A percentile compares a stretch with the other conserved stretches of the same genome.
Conservation (phyloP, 2,113 vertebrate genomes). For the Gymnobelideus leadbeateri region DNA sequence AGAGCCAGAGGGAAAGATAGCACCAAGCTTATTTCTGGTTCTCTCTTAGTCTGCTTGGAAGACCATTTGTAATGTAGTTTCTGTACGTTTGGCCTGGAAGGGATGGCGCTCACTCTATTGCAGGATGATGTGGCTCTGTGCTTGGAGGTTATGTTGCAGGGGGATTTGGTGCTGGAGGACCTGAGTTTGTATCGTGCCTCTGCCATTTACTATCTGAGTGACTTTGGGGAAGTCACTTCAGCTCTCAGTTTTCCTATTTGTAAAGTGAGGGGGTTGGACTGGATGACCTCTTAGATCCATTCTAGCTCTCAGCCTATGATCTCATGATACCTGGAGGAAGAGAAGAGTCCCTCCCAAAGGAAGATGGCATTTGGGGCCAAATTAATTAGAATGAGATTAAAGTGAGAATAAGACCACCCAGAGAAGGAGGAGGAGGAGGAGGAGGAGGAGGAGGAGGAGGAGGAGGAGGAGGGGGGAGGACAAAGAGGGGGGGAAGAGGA, state of each 20-base stretch:
- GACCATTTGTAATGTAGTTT: background rate
- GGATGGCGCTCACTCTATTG: background rate
- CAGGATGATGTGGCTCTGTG: constrained; percentile 19
- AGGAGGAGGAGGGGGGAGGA: background rate
- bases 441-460: background rate
- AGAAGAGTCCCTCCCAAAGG: constrained; percentile 24
- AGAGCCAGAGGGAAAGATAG: background rate
- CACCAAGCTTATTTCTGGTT: background rate
- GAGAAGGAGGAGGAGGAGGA: background rate
- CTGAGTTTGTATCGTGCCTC: background rate
- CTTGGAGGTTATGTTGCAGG: constrained; percentile 7
- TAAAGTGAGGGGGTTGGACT: background rate
- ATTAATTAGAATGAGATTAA: background rate
- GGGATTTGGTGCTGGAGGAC: background rate
- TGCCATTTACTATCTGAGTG: background rate
- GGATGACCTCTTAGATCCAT: background rate
- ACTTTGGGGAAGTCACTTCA: background rate
- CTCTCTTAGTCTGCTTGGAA: background rate
- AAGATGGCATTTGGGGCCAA: constrained; percentile 31
- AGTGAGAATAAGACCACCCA: background rate
- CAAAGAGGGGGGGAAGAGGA: background rate
- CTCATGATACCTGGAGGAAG: constrained; percentile 5
- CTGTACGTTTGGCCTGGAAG: background rate
- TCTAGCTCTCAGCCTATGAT: background rate
- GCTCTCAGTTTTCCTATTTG: background rate